Base-by-base conservation (phyloP, 2,797 vertebrate genomes). In the Betta splendens region DNA sequence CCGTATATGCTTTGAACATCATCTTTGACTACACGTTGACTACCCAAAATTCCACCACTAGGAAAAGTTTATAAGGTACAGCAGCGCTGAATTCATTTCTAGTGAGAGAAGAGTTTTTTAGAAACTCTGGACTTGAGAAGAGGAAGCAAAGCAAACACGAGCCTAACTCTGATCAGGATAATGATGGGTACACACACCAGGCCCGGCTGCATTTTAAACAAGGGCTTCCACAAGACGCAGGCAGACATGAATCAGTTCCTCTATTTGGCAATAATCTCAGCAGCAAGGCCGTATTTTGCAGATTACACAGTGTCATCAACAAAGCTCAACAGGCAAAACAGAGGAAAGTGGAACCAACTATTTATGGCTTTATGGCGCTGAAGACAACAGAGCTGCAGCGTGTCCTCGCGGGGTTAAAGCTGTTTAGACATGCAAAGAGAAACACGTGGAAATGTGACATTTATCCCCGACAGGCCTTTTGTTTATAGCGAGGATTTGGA, bases 401-500 rank as follows among this genome's bases (percentile, higher is more conserved):
- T 56, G 44, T 81, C 61, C 58, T 5, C 35, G 26, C 16, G 6
- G 31, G 52, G 48, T 55, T 53, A 39, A 50, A 83, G 66, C 56
- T 85, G 76, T 84, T 87, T 86, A 70, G 74, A 86, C 82, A 71
- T 26, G 46, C 58, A 4, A 75, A 84, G 44, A 77, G 77, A 87
- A 90, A 89, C 80, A 85, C 22, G 7, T 50, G 2, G n/a, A 80
- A 72, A 77, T 62, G 54, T 72, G 72, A 77, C 75, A 72, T 81
- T 69, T 72, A 78, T 75, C 69, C 55, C 64, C 37, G 57, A 77
- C 67, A 55, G 64, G 40, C 54, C 45, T 67, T 15, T 37, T 88
- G 84, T 89, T 86, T 87, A 81, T 23, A 51, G 52, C 25, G 59
- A 55, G 48, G 60, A 73, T 77, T 80, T 85, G 61, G 75, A 85